phyloP scores from a whole-genome alignment of 2,888 invertebrate species.

The Nudaria mundana region DNA sequence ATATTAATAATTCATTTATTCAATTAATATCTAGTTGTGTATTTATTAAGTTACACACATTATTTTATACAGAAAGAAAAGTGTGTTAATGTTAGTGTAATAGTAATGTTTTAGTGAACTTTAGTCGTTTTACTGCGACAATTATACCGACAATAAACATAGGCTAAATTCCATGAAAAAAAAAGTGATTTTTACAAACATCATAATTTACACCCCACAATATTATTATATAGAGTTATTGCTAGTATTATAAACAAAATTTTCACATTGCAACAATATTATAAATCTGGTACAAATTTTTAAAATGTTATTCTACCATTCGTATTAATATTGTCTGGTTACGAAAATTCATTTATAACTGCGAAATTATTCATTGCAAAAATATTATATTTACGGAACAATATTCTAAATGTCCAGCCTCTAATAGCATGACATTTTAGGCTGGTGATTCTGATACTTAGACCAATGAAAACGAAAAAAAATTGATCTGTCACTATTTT shows the following conservation, averaged over 20 bases:
- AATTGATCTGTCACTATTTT: no score
- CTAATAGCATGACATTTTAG: no score
- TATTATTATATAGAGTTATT: constrained; percentile 15
- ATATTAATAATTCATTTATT: constrained; percentile 28
- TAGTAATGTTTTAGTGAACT: constrained; percentile 4
- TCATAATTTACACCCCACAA: constrained; percentile 14
- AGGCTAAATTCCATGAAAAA: constrained; percentile 20
- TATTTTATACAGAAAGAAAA: background rate
- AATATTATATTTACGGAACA: constrained; percentile 32
- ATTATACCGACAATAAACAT: constrained; percentile 30
- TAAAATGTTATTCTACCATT: constrained; percentile 14
- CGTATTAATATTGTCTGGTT: constrained; percentile 40
- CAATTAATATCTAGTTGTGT: background rate
- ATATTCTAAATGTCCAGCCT: constrained; percentile 53
- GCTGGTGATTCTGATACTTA: no score
- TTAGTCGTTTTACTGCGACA: constrained; percentile 11
- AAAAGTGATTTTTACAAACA: constrained; percentile 11
- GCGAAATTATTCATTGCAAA: constrained; percentile 34
- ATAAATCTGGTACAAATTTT: constrained; percentile 21
- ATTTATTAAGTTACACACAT: background rate
- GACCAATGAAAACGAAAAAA: no score
- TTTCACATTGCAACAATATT: constrained; percentile 15
- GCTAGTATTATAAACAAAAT: constrained; percentile 10
- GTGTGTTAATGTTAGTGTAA: constrained; percentile 10
- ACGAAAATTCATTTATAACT: constrained; percentile 22